phyloP scores from a whole-genome alignment of 2,797 vertebrate genomes.

The Podarcis siculus region DNA sequence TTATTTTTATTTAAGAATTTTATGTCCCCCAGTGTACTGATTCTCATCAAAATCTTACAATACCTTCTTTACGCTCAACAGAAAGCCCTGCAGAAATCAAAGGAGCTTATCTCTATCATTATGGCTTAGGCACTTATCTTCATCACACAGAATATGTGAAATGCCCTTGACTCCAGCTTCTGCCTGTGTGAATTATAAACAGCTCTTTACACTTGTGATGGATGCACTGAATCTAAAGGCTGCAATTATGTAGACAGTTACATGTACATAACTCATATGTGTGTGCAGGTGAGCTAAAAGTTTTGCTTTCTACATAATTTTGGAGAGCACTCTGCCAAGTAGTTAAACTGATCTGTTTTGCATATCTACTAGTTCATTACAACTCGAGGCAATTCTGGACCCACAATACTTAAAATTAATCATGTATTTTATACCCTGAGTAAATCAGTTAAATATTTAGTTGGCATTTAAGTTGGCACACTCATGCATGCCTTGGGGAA shows the following conservation, averaged over 20 bases:
- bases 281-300: neutral
- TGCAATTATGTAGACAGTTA: slow-evolving; percentile 33
- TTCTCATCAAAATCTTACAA: slow-evolving; percentile 50
- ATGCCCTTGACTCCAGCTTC: slow-evolving; percentile 10
- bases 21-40: slow-evolving; percentile 52
- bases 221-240: slow-evolving; percentile 32
- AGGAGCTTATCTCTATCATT: slow-evolving; percentile 61
- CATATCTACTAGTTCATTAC: neutral
- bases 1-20: slow-evolving; percentile 55
- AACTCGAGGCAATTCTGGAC: neutral
- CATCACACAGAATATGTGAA: slow-evolving; percentile 46
- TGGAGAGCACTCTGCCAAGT: neutral
- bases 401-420: neutral
- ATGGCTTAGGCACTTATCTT: slow-evolving; percentile 64
- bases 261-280: neutral
- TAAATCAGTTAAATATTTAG: neutral
- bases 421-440: neutral
- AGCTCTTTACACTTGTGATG: slow-evolving; percentile 39
- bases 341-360: neutral
- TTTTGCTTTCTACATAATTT: neutral
- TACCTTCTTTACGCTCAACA: slow-evolving; percentile 38
- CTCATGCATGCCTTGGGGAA: neutral
- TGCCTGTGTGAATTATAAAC: slow-evolving; percentile 49
- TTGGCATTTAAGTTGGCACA: neutral
- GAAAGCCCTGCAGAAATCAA: slow-evolving; percentile 64